Conservation (phyloP, 2,888 invertebrate genomes). For the Metellina segmentata region DNA sequence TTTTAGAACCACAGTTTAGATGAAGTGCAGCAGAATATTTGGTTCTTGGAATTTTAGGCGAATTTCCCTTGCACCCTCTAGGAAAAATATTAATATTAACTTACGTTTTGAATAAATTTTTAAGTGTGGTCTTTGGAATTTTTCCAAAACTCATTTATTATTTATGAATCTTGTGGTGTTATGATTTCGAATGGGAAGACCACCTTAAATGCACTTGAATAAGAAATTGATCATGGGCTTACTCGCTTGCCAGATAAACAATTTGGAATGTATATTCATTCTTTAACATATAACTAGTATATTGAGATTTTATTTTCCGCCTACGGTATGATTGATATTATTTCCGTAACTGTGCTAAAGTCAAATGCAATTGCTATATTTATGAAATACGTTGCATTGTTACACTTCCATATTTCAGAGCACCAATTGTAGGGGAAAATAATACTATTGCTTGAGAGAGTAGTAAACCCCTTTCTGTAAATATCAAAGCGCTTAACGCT, state of each 20-base stretch:
- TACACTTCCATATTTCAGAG: too few species aligned
- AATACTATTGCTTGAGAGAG: too few species aligned
- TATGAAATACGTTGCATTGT: too few species aligned
- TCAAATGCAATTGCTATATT: too few species aligned
- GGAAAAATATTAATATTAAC: constrained; percentile 6
- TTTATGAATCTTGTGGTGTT: neutral
- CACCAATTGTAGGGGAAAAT: too few species aligned
- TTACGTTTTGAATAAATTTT: constrained; percentile 32
- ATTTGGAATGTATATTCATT: neutral
- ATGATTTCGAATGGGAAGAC: neutral
- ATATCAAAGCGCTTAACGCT: too few species aligned
- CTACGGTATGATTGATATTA: too few species aligned
- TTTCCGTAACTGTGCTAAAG: too few species aligned
- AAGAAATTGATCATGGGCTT: neutral
- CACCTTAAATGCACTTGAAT: neutral
- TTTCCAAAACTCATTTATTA: constrained; percentile 25
- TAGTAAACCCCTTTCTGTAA: too few species aligned
- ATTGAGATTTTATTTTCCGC: neutral
- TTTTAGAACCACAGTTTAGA: constrained; percentile 35
- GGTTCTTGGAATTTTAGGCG: neutral
- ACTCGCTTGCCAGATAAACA: neutral
- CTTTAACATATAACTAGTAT: neutral
- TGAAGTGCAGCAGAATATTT: constrained; percentile 15
- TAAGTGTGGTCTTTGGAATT: constrained; percentile 1
- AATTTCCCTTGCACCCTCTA: neutral